Base-by-base conservation (phyloP, 2,113 vertebrate species). In the Lathamus discolor region DNA sequence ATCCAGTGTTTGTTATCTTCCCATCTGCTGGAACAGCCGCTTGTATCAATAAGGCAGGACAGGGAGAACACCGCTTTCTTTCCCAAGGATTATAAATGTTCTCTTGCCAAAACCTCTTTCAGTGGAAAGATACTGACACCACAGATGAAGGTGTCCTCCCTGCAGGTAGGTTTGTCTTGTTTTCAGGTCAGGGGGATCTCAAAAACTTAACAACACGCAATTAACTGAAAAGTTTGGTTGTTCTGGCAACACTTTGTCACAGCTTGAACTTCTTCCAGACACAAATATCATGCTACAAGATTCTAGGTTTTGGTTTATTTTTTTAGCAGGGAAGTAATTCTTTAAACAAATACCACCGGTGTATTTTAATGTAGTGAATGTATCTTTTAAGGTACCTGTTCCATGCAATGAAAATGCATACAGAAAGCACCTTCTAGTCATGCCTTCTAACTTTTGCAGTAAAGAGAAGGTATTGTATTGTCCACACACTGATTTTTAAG, bases 71-170 rank as follows among this genome's bases (percentile, higher is more conserved):
- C 16, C 51, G 83, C 80, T 94, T 91, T 89, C 64, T 75, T 54
- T 52, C 81, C 59, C 54, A 91, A 86, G 70, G 29, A 90, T 81
- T 94, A 46, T 35, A 93, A 87, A 74, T 44, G 69, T 17, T 69
- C 67, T 88, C 52, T 61, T 39, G 52, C 78, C 92, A 91, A 91
- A 91, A 86, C 17, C 63, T 86, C 72, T 90, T 62, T 63, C 91
- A 92, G 59, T 79, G 79, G 59, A 92, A 96, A 95, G 80, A 76
- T 59, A 86, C 72, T 74, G 84, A 86, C 92, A 94, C 73, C 49
- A 63, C 31, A 67, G 39, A 29, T 89, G 74, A 75, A 89, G 93
- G 70, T n/a, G 44, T 79, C 69, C n/a, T 68, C 83, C 76, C 67
- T 52, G 83, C 82, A 93, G 93, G 74, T 87, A 92, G 0, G 0